Evolutionary conservation across 2,888 invertebrate genomes (phyloP), one percentile per base, ranked within the genome.

Genomic region (Apocheima hispidaria): DNA sequence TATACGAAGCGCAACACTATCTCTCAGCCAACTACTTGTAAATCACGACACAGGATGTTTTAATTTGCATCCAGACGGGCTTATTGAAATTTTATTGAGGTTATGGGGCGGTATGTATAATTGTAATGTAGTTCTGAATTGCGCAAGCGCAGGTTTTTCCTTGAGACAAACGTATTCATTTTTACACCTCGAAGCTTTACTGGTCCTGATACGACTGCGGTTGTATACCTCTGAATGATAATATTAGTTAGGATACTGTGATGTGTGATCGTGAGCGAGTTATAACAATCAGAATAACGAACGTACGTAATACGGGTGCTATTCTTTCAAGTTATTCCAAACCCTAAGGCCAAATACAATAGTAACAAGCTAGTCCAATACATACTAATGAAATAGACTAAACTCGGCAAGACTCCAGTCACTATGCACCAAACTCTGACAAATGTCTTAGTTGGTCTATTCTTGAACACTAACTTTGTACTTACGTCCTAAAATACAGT

Each of bases 371-470:
- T 56, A 49, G 49, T 63, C n/a, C n/a, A n/a, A 26, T 26, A 63
- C 63, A 63, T 61, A 60, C 57, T 65, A 65, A 65, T 65, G 63
- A 71, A 68, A 63, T 62, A 61, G 60, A 57, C 60, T 46, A 48
- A 36, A 49, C 50, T 53, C n/a, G 1, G 20, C 14, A 12, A 52
- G 55, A 57, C 52, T 66, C 52, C 50, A 65, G 70, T 68, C 72
- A 73, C 74, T 77, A 71, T 78, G 74, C 74, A 66, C 62, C 60
- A 64, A 81, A 84, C 71, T 82, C 79, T 76, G 82, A 77, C 82
- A 79, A 81, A 79, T 79, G 78, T 82, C 80, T 79, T 73, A 70
- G 75, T 71, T 76, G 67, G 69, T 66, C 70, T 72, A 58, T 65
- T 65, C 71, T 66, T 69, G 66, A 63, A 66, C 53, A 38, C 54